These are phyloP conservation scores for Avahi laniger DNA, from an alignment of 2,797 vertebrate genomes.

Conservation along the genomic window DNA sequence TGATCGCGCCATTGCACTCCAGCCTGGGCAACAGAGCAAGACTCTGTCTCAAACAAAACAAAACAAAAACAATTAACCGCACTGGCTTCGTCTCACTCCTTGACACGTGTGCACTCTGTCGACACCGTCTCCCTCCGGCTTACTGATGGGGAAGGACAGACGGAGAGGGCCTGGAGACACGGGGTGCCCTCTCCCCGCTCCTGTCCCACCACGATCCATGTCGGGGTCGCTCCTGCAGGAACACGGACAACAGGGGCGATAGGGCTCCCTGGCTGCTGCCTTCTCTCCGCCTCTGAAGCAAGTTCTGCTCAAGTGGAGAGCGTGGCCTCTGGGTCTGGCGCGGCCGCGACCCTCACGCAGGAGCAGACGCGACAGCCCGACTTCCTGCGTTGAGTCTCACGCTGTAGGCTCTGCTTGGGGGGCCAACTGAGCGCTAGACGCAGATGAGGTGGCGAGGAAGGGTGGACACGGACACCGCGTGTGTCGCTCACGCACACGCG, in stretches of 20 bases:
- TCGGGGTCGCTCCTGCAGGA: not conserved
- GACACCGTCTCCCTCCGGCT: not conserved
- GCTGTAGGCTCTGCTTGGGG: not conserved
- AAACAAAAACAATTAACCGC: too few species aligned
- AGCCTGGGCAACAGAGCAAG: too few species aligned
- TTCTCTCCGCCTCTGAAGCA: not conserved
- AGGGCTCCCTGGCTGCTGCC: not conserved
- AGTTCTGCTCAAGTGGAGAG: not conserved
- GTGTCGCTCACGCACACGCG: not conserved
- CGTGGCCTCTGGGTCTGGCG: too few species aligned
- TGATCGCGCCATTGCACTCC: too few species aligned
- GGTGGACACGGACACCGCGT: not conserved
- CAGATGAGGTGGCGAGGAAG: not conserved
- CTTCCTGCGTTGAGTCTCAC: not conserved
- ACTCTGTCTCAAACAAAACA: too few species aligned
- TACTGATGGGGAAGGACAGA: not conserved
- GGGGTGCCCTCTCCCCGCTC: not conserved
- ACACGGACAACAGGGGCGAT: not conserved
- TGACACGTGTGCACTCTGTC: fast-evolving
- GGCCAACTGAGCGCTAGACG: not conserved
- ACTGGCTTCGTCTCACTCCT: not conserved
- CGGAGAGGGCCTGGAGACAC: not conserved
- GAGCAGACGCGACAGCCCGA: too few species aligned
- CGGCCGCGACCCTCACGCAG: too few species aligned
- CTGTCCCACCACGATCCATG: fast-evolving